phyloP scores from a whole-genome alignment of 1,140 invertebrate species.

The Nylanderia fulva region DNA sequence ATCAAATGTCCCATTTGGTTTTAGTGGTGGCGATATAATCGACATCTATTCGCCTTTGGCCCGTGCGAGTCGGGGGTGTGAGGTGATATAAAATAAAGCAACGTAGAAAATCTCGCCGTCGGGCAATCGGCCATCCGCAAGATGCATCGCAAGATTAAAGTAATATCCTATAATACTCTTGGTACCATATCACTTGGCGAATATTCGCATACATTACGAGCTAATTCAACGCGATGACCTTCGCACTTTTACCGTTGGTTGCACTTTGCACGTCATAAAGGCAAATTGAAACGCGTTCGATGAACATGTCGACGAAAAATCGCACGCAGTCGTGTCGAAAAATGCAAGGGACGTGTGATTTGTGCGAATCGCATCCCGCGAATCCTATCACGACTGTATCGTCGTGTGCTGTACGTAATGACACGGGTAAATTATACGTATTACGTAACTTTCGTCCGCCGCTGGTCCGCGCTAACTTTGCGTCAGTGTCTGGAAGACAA shows the following conservation, averaged over 20 bases:
- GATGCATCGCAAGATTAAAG: conserved; percentile 49
- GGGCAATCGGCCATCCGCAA: conserved; percentile 73
- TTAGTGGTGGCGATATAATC: conserved; percentile 83
- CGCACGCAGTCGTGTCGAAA: neutral
- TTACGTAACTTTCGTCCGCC: conserved; percentile 30
- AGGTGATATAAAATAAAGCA: conserved; percentile 74
- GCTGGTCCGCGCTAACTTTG: conserved; percentile 51
- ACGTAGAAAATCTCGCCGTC: conserved; percentile 80
- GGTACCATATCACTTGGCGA: conserved; percentile 21
- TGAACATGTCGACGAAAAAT: neutral
- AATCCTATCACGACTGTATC: neutral
- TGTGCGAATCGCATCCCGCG: neutral
- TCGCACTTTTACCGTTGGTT: neutral
- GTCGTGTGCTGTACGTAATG: neutral
- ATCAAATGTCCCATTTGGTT: conserved; percentile 86
- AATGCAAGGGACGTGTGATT: neutral
- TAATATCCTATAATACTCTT: neutral
- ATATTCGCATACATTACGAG: neutral
- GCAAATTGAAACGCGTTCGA: neutral
- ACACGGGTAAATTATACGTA: conserved; percentile 10
- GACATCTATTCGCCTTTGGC: conserved; percentile 82
- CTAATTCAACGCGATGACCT: neutral
- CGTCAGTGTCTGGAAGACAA: conserved; percentile 68
- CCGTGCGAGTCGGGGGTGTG: conserved; percentile 68
- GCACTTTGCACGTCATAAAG: neutral